phyloP scores from a whole-genome alignment of 2,888 invertebrate species.

The Erebia aethiops region DNA sequence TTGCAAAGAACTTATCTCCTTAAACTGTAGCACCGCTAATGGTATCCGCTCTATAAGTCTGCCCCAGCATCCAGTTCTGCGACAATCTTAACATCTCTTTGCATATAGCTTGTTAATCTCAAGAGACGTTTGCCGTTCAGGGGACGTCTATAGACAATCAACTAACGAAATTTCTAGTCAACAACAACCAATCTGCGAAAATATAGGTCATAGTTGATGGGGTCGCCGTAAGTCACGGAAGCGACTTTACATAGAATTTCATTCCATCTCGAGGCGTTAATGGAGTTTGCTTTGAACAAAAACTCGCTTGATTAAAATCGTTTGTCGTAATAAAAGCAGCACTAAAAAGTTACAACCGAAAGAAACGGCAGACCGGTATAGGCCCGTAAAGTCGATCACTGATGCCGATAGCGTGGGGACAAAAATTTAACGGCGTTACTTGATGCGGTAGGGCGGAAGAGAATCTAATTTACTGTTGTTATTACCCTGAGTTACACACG shows the following conservation, averaged over 20 bases:
- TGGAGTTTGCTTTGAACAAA: constrained; percentile 74
- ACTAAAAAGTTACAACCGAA: constrained; percentile 81
- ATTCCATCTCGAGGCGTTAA: constrained; percentile 73
- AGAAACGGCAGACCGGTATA: constrained; percentile 73
- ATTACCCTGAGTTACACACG: not conserved
- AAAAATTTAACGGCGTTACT: constrained; percentile 63
- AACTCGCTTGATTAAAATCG: constrained; percentile 83
- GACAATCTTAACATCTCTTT: no score
- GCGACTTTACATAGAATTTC: constrained; percentile 67
- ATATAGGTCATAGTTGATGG: not conserved
- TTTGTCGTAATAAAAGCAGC: constrained; percentile 82
- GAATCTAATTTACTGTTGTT: constrained; percentile 13
- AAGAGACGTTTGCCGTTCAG: no score
- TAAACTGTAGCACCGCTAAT: no score
- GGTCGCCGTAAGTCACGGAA: not conserved
- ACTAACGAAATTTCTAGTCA: no score
- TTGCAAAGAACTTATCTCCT: no score
- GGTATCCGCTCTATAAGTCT: no score
- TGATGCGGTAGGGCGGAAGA: constrained; percentile 8
- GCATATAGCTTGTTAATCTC: no score
- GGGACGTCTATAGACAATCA: no score
- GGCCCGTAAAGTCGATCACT: constrained; percentile 80
- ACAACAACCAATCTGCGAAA: no score
- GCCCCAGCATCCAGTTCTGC: no score
- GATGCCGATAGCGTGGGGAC: constrained; percentile 72